phyloP scores from a whole-genome alignment of 1,140 invertebrate genomes.

The Heliconius melpomene region DNA sequence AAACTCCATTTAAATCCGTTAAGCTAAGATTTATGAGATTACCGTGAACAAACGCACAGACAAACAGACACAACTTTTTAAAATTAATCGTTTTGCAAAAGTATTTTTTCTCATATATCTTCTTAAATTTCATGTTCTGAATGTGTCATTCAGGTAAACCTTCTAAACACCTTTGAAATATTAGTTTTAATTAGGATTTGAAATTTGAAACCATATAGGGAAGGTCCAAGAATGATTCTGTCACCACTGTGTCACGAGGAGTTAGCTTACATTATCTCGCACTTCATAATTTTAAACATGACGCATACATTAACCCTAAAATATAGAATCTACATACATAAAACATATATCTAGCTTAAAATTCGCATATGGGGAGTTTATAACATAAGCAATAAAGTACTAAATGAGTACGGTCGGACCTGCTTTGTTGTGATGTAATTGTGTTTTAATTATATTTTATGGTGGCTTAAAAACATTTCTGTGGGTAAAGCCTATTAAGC shows the following conservation, averaged over 20 bases:
- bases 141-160: too few species aligned
- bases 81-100: too few species aligned
- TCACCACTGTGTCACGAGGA: not conserved
- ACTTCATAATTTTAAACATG: not conserved
- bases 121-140: too few species aligned
- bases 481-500: not conserved
- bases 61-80: too few species aligned
- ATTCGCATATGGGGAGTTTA: conserved; percentile 5
- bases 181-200: too few species aligned
- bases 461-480: conserved; percentile 1
- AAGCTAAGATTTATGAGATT: too few species aligned
- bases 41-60: too few species aligned
- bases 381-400: not conserved
- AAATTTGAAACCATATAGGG: too few species aligned
- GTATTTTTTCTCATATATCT: too few species aligned
- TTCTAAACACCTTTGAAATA: too few species aligned
- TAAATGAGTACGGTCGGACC: conserved; percentile 1
- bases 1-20: too few species aligned
- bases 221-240: too few species aligned
- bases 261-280: not conserved
- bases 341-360: conserved; percentile 2
- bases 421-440: conserved; percentile 1
- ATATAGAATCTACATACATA: not conserved
- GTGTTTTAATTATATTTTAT: conserved; percentile 12
- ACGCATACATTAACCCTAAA: conserved; percentile 3